These are phyloP conservation scores for Chinchilla lanigera DNA, from an alignment of 2,113 vertebrate species.

Conservation along the genomic window DNA sequence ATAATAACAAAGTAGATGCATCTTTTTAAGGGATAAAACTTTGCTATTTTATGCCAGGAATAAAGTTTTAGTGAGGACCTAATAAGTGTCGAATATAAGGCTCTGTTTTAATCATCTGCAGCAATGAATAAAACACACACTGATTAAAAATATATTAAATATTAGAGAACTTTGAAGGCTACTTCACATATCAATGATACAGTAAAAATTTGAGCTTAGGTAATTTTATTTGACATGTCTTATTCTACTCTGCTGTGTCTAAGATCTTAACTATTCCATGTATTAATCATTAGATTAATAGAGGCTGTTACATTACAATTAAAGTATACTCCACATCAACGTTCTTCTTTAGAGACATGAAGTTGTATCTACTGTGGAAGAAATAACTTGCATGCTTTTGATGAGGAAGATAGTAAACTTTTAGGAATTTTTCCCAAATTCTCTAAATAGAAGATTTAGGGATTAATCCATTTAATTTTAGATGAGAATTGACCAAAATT, in stretches of 20 bases:
- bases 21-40: background rate
- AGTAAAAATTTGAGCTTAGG: background rate
- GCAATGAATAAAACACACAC: background rate
- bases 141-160: conserved; percentile 15
- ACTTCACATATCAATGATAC: background rate
- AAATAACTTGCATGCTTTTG: background rate
- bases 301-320: background rate
- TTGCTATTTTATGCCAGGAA: background rate
- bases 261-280: background rate
- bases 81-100: background rate
- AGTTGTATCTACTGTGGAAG: background rate
- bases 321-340: background rate
- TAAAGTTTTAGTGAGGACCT: background rate
- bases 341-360: background rate
- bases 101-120: background rate
- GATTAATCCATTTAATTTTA: conserved; percentile 4
- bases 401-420: conserved; percentile 6
- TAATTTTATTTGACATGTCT: background rate
- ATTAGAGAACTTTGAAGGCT: background rate
- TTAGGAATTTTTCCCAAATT: background rate
- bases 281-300: background rate
- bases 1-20: background rate
- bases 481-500: background rate
- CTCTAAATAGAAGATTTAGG: background rate
- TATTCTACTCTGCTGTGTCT: background rate